These are phyloP conservation scores for Drosophila auraria DNA, from an alignment of 1,140 invertebrate genomes.

Conservation along the genomic window DNA sequence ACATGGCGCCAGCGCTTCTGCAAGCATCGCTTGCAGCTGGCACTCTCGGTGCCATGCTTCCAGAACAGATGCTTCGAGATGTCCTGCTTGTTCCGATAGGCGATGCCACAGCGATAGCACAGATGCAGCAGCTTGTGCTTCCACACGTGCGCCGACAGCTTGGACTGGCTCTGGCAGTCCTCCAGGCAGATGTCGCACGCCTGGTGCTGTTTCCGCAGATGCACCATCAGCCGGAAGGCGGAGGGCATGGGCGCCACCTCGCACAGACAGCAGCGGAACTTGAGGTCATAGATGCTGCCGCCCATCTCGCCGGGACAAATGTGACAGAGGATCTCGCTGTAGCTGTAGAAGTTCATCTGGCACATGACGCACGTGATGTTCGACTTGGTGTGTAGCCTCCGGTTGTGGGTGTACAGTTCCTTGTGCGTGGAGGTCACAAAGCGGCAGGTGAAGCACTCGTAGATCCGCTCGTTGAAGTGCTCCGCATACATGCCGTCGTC, in stretches of 20 bases:
- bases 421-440: constrained; percentile 91
- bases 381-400: constrained; percentile 93
- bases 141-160: constrained; percentile 93
- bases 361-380: constrained; percentile 93
- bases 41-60: constrained; percentile 95
- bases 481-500: constrained; percentile 64
- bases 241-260: constrained; percentile 90
- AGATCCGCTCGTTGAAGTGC: constrained; percentile 86
- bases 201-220: constrained; percentile 92
- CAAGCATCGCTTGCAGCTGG: constrained; percentile 92
- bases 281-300: constrained; percentile 86
- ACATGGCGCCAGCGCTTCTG: constrained; percentile 96
- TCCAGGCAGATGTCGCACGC: constrained; percentile 94
- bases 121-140: constrained; percentile 94
- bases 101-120: constrained; percentile 93
- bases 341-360: constrained; percentile 93
- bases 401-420: constrained; percentile 93
- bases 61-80: constrained; percentile 95
- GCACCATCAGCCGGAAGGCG: constrained; percentile 93
- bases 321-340: constrained; percentile 93
- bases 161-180: constrained; percentile 89
- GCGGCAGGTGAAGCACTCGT: constrained; percentile 94
- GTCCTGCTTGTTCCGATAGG: constrained; percentile 93
- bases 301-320: constrained; percentile 91
- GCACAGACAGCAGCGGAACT: constrained; percentile 91